Evolutionary conservation across 2,888 invertebrate species (phyloP), one percentile per base, ranked within the genome.

Genomic region (Eubasilissa splendida): DNA sequence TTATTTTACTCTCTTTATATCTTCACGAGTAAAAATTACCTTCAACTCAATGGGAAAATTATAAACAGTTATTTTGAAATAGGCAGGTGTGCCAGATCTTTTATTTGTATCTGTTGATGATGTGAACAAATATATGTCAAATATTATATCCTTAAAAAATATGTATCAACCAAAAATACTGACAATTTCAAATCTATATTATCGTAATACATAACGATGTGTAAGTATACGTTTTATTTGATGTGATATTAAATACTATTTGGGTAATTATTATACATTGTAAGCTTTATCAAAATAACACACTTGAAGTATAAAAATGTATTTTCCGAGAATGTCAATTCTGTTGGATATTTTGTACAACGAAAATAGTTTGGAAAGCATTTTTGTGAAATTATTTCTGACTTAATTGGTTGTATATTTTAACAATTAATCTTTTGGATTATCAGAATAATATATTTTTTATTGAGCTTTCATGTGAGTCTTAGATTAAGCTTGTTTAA

Each of bases 31-130:
- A 7, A 5, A 7, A 42, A 42, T 42, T 42, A 7, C 42, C 42
- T 42, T 5, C 7, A 42, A 42, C 4, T 42, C 42, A 42, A 7
- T 42, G 42, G 22, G 42, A 42, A 42, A 42, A 42, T 42, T 42
- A 42, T 42, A 42, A 42, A 7, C 42, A 42, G 42, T 4, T 42
- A 42, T 42, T 63, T 63, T 63, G 63, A 63, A 63, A 63, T 22
- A 63, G 63, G 63, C 63, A 63, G 22, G 63, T 22, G 63, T 63
- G 63, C 63, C 63, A 63, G 63, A 63, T 63, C 63, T 31, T 63
- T 63, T 63, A 63, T 63, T 63, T 63, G 42, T 63, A 63, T 63
- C 63, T 31, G 63, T 63, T 63, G 63, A 63, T 63, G 63, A 63
- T 63, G 63, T 63, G 63, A 63, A 63, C 63, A 63, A 63, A 63